Percentiles rank a stretch among this genome's conserved stretches.
Evolutionary conservation across 2,888 invertebrate genomes (phyloP).

Genomic region (Hydrotaea diabolus): DNA sequence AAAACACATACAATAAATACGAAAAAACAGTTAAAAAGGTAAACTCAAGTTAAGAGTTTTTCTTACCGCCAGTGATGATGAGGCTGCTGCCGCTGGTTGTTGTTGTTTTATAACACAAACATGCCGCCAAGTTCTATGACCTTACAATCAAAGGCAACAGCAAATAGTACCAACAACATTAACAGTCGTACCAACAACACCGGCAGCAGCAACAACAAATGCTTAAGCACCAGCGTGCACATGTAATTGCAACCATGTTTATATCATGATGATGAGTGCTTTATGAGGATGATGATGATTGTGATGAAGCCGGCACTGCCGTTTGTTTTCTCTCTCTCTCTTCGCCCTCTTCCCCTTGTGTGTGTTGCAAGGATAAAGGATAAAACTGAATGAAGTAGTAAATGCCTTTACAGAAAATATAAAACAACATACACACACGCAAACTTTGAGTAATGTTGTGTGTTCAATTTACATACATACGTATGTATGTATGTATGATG

Average conservation of each 20-base stretch:
- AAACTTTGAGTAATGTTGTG: conserved; percentile 4
- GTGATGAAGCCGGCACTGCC: conserved; percentile 24
- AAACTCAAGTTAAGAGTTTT: conserved; percentile 59
- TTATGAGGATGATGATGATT: conserved; percentile 3
- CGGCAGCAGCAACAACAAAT: conserved; percentile 55
- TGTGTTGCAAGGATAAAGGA: conserved; percentile 25
- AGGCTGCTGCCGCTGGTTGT: conserved; percentile 24
- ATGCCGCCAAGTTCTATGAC: conserved; percentile 77
- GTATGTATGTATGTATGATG: background rate
- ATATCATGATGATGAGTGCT: conserved; percentile 12
- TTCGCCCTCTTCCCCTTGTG: no score
- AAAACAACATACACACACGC: background rate
- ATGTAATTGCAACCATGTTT: conserved; percentile 59
- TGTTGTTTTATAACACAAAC: conserved; percentile 62
- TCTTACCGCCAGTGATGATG: conserved; percentile 14
- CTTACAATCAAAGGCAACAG: conserved; percentile 76
- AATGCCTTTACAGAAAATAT: conserved; percentile 27
- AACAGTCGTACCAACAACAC: conserved; percentile 55
- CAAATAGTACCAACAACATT: conserved; percentile 64
- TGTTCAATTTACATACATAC: conserved; percentile 21
- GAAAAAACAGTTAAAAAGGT: conserved; percentile 16
- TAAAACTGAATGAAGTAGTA: conserved; percentile 34
- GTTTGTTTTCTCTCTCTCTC: background rate
- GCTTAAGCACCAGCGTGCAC: conserved; percentile 38
- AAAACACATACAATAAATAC: background rate